Evolutionary conservation across 2,113 vertebrate genomes (phyloP).

Genomic region (Brachypteracias leptosomus): DNA sequence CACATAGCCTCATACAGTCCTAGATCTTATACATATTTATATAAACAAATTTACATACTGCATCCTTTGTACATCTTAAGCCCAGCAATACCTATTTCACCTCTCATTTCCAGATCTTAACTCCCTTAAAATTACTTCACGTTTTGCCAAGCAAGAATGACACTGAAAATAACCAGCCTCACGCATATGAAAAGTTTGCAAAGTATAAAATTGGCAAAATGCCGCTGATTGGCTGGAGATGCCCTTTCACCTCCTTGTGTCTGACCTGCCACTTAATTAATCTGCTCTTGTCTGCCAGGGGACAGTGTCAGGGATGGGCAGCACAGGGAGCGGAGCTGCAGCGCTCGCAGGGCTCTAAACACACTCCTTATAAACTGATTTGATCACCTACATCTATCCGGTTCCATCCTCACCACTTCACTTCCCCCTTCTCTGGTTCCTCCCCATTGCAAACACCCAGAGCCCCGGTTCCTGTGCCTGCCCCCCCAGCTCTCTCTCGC

Average conservation of each 20-base stretch:
- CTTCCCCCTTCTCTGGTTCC: neutral
- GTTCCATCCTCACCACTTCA: neutral
- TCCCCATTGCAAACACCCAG: neutral
- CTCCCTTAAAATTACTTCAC: neutral
- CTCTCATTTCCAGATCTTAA: neutral
- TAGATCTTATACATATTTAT: slow-evolving; percentile 63
- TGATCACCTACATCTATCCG: rapidly evolving
- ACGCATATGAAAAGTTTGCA: slow-evolving; percentile 50
- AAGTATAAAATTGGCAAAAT: slow-evolving; percentile 60
- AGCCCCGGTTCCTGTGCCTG: no score
- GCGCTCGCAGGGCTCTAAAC: slow-evolving; percentile 4
- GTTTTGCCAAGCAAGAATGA: neutral
- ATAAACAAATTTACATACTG: slow-evolving; percentile 66
- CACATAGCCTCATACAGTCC: slow-evolving; percentile 36
- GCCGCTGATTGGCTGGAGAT: slow-evolving; percentile 67
- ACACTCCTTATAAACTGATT: neutral
- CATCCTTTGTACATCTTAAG: neutral
- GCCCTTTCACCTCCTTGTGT: slow-evolving; percentile 76
- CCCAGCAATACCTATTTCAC: neutral
- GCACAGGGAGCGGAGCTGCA: slow-evolving; percentile 62
- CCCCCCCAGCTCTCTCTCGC: no score
- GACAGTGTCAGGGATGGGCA: slow-evolving; percentile 69
- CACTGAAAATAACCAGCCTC: neutral
- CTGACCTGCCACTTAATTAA: slow-evolving; percentile 80
- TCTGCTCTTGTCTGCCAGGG: slow-evolving; percentile 69